Conservation (phyloP, 2,797 vertebrate genomes). For the Macrochelys suwanniensis region DNA sequence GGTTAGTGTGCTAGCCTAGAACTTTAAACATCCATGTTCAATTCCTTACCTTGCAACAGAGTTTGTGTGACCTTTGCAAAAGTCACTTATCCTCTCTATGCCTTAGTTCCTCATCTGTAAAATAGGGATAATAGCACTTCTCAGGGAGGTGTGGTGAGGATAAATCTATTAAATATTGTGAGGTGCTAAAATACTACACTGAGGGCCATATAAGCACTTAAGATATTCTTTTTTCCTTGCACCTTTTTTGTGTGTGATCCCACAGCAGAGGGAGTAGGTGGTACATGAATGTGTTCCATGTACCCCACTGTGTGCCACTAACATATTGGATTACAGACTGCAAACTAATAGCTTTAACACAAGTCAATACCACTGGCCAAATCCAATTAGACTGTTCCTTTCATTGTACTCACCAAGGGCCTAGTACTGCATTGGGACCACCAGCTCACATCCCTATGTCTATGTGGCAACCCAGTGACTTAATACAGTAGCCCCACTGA, state of each 20-base stretch:
- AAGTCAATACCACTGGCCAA: neutral
- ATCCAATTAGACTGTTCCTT: neutral
- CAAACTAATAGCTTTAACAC: neutral
- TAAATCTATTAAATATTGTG: neutral
- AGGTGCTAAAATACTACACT: neutral
- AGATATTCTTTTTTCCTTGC: neutral
- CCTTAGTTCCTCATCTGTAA: neutral
- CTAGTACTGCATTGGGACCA: neutral
- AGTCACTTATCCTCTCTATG: neutral
- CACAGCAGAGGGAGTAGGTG: neutral
- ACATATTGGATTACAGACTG: neutral
- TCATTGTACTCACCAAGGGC: neutral
- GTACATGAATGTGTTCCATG: neutral
- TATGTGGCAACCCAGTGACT: neutral
- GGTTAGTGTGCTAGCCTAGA: neutral
- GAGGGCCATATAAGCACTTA: neutral
- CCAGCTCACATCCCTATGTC: neutral
- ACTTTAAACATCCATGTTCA: neutral
- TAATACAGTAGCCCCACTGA: neutral
- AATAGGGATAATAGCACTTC: neutral
- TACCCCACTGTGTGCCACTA: neutral
- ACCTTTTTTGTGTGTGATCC: neutral
- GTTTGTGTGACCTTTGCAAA: neutral
- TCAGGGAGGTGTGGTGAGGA: neutral
- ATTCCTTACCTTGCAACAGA: neutral